Evolutionary conservation across 35 echinoderm and acorn worm genomes (phyloP).

Genomic region (Acanthaster planci): DNA sequence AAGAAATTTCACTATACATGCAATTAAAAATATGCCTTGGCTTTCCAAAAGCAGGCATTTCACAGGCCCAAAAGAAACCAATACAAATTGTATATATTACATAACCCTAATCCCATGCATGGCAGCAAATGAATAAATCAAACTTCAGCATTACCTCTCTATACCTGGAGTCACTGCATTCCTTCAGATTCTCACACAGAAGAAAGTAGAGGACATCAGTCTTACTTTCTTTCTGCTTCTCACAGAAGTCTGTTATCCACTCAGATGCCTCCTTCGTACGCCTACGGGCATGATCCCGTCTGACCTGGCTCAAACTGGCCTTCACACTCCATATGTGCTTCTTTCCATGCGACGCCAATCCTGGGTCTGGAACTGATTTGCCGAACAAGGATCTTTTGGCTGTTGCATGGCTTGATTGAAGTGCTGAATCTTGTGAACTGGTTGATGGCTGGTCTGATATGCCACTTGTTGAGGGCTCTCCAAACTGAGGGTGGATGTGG

Average conservation of each 20-base stretch:
- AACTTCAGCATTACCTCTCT: slow-evolving; percentile 5
- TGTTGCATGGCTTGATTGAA: not conserved
- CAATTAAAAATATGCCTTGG: no score
- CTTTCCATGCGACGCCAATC: not conserved
- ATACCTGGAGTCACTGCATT: not conserved
- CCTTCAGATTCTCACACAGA: not conserved
- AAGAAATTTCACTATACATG: no score
- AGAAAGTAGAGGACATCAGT: slow-evolving; percentile 15
- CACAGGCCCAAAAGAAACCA: no score
- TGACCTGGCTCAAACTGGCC: slow-evolving; percentile 21
- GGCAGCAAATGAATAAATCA: no score
- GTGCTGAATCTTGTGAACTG: not conserved
- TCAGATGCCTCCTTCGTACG: slow-evolving; percentile 3
- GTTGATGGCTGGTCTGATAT: not conserved
- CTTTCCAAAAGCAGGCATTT: no score
- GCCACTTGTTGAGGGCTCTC: not conserved
- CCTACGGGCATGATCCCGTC: slow-evolving; percentile 29
- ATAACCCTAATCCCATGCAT: no score
- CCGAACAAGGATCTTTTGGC: not conserved
- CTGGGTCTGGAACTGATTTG: slow-evolving; percentile 10
- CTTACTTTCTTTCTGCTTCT: slow-evolving; percentile 28
- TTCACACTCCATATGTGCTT: not conserved
- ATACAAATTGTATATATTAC: no score
- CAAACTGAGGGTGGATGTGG: not conserved
- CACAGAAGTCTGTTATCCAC: not conserved